Base-by-base conservation (phyloP, 2,113 vertebrate genomes). In the Damaliscus lunatus region DNA sequence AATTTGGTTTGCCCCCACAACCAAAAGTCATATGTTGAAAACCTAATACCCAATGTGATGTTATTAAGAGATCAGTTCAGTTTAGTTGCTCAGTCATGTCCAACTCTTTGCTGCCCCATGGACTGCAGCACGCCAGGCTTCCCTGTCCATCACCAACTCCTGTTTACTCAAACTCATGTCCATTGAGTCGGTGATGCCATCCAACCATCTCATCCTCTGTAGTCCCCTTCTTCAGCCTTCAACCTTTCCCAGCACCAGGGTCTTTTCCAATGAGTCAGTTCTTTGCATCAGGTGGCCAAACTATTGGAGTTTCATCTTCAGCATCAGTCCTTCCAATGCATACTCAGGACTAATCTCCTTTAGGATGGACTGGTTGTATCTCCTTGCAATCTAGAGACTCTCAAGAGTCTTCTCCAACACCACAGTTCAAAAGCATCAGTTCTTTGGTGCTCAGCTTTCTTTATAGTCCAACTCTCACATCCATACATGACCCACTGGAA, bases 191-290 rank as follows among this genome's bases (percentile, higher is more conserved):
- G 64, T 36, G 19, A 71, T 71, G n/a, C 19, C n/a, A 71, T 36
- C n/a, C 64, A 71, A 23, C n/a, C n/a, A 71, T 36, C 64, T 71
- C 9, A 36, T 12, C n/a, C 19, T 71, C 5, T 71, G 19, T 71
- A 0, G 0, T 71, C 19, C n/a, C n/a, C 19, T 71, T 71, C n/a
- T 36, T 9, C 4, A 0, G 0, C 64, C 17, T 21, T 36, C 64
- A 71, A 71, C n/a, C n/a, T 21, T 36, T 71, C 64, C n/a, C n/a
- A 71, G n/a, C 17, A 36, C 36, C 64, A 71, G 64, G 9, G 64
- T 40, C 64, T 71, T 71, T 21, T 36, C 64, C 64, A 67, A 0
- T 67, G 33, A 36, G n/a, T 36, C 64, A 36, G 33, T 36, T 36
- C n/a, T 71, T 21, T 2, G 0, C 8, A 36, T 71, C 8, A 71